These are phyloP conservation scores for Zosterops japonicus DNA, from an alignment of 2,113 vertebrate genomes.

Conservation along the genomic window DNA sequence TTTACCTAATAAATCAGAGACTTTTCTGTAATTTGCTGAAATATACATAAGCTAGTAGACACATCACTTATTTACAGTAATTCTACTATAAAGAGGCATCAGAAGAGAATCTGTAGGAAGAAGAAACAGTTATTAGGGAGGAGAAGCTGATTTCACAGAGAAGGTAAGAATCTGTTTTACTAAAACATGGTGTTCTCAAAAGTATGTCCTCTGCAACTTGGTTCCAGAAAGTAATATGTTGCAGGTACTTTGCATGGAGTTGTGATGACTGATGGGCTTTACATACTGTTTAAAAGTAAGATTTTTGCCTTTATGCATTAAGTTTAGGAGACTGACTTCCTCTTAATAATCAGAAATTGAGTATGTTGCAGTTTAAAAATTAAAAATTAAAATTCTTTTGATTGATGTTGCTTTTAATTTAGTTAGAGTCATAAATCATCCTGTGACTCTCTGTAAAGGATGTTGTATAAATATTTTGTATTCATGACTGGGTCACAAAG, in stretches of 20 bases:
- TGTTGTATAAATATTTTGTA: not conserved
- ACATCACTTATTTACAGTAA: not conserved
- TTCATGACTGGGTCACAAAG: not conserved
- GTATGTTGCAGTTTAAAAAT: conserved; percentile 2
- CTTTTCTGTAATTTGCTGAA: not conserved
- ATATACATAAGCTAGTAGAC: not conserved
- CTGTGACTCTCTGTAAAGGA: not conserved
- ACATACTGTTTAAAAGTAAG: not conserved
- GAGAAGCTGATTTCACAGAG: not conserved
- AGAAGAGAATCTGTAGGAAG: not conserved
- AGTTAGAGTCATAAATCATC: conserved; percentile 45
- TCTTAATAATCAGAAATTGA: not conserved
- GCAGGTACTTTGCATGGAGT: not conserved
- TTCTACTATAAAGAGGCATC: not conserved
- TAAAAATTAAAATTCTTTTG: conserved; percentile 31
- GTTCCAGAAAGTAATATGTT: not conserved
- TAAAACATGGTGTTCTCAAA: fast-evolving
- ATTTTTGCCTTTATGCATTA: not conserved
- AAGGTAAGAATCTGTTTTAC: not conserved
- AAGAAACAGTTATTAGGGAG: not conserved
- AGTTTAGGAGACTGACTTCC: not conserved
- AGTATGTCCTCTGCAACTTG: not conserved
- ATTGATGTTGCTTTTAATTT: conserved; percentile 60
- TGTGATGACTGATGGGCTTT: not conserved
- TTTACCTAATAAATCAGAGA: not conserved